Percentiles rank a stretch among this genome's conserved stretches.
phyloP scores from a whole-genome alignment of 1,140 invertebrate species.

The Lordiphosa stackelbergi region DNA sequence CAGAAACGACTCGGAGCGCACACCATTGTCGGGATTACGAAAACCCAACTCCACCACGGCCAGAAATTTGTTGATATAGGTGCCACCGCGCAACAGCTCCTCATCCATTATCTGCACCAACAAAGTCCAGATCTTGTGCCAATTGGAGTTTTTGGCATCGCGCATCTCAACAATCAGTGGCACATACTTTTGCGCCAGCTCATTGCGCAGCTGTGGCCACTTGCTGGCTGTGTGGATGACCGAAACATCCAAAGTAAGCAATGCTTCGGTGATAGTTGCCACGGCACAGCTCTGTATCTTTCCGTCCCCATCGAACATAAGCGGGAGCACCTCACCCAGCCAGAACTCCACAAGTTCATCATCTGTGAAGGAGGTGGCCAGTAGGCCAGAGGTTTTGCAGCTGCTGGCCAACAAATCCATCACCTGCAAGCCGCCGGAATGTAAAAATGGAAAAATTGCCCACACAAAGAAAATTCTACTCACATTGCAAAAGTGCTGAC shows the following conservation, averaged over 20 bases:
- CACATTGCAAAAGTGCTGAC: conserved; percentile 72
- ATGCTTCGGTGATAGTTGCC: conserved; percentile 56
- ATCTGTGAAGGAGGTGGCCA: conserved; percentile 44
- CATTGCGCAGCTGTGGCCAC: conserved; percentile 54
- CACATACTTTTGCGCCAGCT: conserved; percentile 57
- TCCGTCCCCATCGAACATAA: conserved; percentile 60
- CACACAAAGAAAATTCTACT: conserved; percentile 24
- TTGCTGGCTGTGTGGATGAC: conserved; percentile 43
- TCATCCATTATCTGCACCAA: conserved; percentile 79
- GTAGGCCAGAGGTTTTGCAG: conserved; percentile 61
- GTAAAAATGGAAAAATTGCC: conserved; percentile 11
- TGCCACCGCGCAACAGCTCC: conserved; percentile 79
- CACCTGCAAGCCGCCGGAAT: conserved; percentile 41
- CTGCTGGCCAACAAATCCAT: conserved; percentile 63
- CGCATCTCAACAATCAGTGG: conserved; percentile 47
- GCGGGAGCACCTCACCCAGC: conserved; percentile 63
- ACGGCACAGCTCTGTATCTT: conserved; percentile 61
- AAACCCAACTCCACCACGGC: conserved; percentile 82
- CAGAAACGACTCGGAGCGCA: conserved; percentile 79
- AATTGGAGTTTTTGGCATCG: conserved; percentile 68
- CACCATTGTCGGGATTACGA: conserved; percentile 78
- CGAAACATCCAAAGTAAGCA: conserved; percentile 51
- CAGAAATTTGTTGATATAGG: conserved; percentile 80
- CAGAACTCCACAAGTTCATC: conserved; percentile 69
- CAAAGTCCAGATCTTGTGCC: conserved; percentile 80